Evolutionary conservation across 2,888 invertebrate genomes (phyloP), one percentile per base, ranked within the genome.

Genomic region (Troglohyphantes excavatus): DNA sequence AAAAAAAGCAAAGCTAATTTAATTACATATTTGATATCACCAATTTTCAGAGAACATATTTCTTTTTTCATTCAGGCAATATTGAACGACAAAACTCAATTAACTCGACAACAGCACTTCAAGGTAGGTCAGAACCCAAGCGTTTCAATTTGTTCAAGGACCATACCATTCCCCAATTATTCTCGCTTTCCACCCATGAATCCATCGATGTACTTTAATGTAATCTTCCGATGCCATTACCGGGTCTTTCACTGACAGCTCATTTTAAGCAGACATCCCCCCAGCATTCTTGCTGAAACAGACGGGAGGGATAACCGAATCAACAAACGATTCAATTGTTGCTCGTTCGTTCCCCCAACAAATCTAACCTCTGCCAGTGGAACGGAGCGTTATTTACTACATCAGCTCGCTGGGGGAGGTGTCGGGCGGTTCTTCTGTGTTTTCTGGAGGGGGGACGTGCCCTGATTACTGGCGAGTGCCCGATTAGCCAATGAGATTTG

Each of bases 401-500:
- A 65, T 75, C 76, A 61, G 68, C 63, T 19, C 19, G 27, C 19
- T n/a, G 39, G 5, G 13, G 27, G 68, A 39, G 33, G 13, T 2
- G 27, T n/a, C n/a, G 43, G 26, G 33, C 11, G 13, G n/a, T 63
- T 73, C 46, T 61, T 26, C 73, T 23, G 11, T 27, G 29, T 29
- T 43, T 43, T 21, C 70, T 39, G 19, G 39, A n/a, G 78, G 61
- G 75, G 75, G 81, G 13, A 82, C 65, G 83, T 83, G 83, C 83
- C 65, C 88, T 88, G 88, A 88, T 88, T 82, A 88, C 88, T 88
- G 75, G 88, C 88, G 88, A 88, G 88, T 88, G 88, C 82, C 88
- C 88, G 81, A 88, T 88, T 88, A 88, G 88, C 88, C 88, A 88
- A 88, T 88, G 88, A 88, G 88, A 88, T 88, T 88, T 88, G 88